phyloP scores from a whole-genome alignment of 1,140 invertebrate genomes.

The Eumaeus atala region DNA sequence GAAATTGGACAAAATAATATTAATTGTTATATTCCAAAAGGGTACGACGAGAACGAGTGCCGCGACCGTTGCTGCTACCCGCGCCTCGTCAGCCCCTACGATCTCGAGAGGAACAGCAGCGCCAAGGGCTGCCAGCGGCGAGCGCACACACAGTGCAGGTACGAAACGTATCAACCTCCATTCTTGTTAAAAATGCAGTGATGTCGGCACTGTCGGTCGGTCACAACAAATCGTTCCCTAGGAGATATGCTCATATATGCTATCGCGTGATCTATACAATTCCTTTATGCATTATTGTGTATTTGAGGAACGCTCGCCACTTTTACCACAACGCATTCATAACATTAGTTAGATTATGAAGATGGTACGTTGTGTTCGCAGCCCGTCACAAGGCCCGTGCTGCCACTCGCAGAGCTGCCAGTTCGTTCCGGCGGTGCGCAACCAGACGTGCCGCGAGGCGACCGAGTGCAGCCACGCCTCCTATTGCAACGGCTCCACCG shows the following conservation, averaged over 20 bases:
- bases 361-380: conserved; percentile 61
- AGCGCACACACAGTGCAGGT: conserved; percentile 88
- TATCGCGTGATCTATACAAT: no score
- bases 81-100: conserved; percentile 81
- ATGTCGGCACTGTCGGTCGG: no score
- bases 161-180: no score
- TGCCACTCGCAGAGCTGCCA: conserved; percentile 88
- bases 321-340: no score
- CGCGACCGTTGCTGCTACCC: conserved; percentile 96
- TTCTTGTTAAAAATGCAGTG: background rate
- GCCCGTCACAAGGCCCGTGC: conserved; percentile 97
- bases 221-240: no score
- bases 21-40: conserved; percentile 29
- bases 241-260: no score
- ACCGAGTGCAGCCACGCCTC: conserved; percentile 92
- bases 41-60: conserved; percentile 95
- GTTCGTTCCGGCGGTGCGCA: conserved; percentile 80
- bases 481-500: conserved; percentile 88
- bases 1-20: background rate
- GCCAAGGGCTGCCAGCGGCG: conserved; percentile 88
- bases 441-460: conserved; percentile 85
- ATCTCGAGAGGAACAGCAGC: conserved; percentile 80
- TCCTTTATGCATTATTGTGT: no score
- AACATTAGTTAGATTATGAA: no score
- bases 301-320: no score